Percentiles rank a stretch among this genome's conserved stretches.
Evolutionary conservation across 2,888 invertebrate genomes (phyloP).

Genomic region (Watsonalla cultraria): DNA sequence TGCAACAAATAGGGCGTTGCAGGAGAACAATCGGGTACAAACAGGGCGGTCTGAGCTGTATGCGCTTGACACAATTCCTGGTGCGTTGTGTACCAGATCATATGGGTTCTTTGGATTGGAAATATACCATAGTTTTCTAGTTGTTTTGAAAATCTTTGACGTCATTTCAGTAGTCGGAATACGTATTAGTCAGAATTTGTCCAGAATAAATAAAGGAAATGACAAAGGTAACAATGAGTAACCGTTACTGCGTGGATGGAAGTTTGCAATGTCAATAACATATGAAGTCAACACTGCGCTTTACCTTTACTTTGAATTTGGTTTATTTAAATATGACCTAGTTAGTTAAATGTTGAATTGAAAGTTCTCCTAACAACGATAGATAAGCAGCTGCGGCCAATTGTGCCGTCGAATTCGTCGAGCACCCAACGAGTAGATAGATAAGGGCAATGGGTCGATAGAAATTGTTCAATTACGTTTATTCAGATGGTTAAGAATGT

Average conservation of each 20-base stretch:
- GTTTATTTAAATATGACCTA: conserved; percentile 23
- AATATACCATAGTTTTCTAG: conserved; percentile 18
- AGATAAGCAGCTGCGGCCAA: conserved; percentile 56
- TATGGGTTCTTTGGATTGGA: conserved; percentile 37
- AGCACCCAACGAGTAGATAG: conserved; percentile 45
- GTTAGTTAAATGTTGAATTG: conserved; percentile 36
- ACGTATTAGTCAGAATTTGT: conserved; percentile 18
- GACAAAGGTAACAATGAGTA: conserved; percentile 12
- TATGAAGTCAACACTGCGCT: not conserved
- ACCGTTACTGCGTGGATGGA: not conserved
- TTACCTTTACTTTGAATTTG: not conserved
- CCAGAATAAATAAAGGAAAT: conserved; percentile 12
- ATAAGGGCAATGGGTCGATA: conserved; percentile 72
- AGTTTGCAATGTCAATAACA: too few relatives aligned
- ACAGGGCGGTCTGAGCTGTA: conserved; percentile 52
- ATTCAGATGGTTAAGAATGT: conserved; percentile 72
- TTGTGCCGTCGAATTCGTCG: conserved; percentile 42
- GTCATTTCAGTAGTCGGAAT: conserved; percentile 23
- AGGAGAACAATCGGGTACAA: conserved; percentile 52
- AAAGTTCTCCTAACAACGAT: conserved; percentile 46
- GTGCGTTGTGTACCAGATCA: conserved; percentile 39
- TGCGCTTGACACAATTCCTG: conserved; percentile 61
- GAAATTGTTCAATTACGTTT: conserved; percentile 74
- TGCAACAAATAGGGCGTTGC: conserved; percentile 70
- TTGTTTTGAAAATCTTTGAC: conserved; percentile 16